A percentile compares a stretch with the other conserved stretches of the same genome.
These are phyloP conservation scores for Amblyteles armatorius DNA, from an alignment of 2,888 invertebrate species.

Conservation along the genomic window DNA sequence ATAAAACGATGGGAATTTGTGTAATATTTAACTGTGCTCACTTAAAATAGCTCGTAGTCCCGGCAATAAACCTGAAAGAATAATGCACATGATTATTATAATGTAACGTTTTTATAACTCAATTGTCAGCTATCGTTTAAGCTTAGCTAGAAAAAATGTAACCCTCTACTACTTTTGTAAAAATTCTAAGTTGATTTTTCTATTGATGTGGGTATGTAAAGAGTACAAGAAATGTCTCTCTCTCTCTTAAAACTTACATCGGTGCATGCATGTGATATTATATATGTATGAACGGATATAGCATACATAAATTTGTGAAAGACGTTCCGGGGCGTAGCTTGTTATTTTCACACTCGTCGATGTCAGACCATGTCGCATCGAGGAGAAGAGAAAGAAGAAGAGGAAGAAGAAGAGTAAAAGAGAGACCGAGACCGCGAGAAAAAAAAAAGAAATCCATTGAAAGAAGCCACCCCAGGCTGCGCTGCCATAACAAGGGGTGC, in stretches of 20 bases:
- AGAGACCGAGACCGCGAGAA: constrained; percentile 72
- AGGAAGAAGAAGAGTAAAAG: constrained; percentile 19
- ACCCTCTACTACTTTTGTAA: too few relatives aligned
- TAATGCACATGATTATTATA: neutral
- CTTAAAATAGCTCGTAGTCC: neutral
- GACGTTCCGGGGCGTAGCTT: constrained; percentile 72
- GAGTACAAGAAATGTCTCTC: neutral
- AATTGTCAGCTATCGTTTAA: neutral
- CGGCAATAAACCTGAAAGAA: neutral
- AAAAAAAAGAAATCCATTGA: constrained; percentile 76
- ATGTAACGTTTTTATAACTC: neutral
- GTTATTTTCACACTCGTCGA: constrained; percentile 82
- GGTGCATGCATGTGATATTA: constrained; percentile 1
- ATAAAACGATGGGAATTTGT: neutral
- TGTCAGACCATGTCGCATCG: constrained; percentile 47
- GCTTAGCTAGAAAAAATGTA: neutral
- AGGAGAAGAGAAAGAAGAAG: constrained; percentile 52
- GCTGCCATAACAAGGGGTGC: constrained; percentile 79
- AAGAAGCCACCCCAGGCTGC: constrained; percentile 72
- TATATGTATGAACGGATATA: neutral
- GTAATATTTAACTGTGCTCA: neutral
- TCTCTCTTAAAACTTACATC: constrained; percentile 21
- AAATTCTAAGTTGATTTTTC: neutral
- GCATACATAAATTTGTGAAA: constrained; percentile 77
- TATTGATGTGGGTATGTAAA: neutral